A percentile compares a stretch with the other conserved stretches of the same genome.
phyloP scores from a whole-genome alignment of 2,113 vertebrate species.

The Polypterus senegalus region DNA sequence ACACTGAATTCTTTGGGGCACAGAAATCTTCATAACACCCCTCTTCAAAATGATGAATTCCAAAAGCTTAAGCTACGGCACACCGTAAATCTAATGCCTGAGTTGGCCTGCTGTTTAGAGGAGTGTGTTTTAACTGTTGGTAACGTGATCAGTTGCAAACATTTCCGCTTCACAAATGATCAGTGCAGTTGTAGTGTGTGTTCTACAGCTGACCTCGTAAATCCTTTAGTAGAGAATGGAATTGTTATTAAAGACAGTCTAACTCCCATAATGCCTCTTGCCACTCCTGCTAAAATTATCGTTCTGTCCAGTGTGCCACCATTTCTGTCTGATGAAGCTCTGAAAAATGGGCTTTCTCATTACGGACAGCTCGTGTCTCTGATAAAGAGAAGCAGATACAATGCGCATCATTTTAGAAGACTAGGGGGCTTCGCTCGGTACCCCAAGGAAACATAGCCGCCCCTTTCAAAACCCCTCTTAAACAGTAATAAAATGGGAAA shows the following conservation, averaged over 20 bases:
- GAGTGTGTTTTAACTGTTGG: background rate
- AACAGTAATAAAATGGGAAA: too few relatives aligned
- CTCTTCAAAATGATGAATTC: background rate
- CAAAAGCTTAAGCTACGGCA: background rate
- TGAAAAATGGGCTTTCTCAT: background rate
- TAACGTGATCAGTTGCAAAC: background rate
- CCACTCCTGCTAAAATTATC: background rate
- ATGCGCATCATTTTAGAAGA: background rate
- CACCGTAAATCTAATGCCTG: background rate
- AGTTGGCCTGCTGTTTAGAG: background rate
- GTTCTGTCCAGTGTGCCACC: background rate
- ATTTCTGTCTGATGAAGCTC: background rate
- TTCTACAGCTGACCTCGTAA: background rate
- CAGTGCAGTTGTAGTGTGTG: background rate
- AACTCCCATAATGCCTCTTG: background rate
- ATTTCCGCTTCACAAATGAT: background rate
- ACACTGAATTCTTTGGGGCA: too few relatives aligned
- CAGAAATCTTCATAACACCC: background rate
- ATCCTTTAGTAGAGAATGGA: background rate
- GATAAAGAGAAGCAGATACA: background rate
- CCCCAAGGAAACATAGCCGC: too few relatives aligned
- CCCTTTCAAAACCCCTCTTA: too few relatives aligned
- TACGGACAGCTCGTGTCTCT: background rate
- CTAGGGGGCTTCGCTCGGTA: too few relatives aligned
- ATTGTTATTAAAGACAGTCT: background rate